Base-by-base conservation (phyloP, 35 echinoderm and acorn worm species). In the Lytechinus pictus region DNA sequence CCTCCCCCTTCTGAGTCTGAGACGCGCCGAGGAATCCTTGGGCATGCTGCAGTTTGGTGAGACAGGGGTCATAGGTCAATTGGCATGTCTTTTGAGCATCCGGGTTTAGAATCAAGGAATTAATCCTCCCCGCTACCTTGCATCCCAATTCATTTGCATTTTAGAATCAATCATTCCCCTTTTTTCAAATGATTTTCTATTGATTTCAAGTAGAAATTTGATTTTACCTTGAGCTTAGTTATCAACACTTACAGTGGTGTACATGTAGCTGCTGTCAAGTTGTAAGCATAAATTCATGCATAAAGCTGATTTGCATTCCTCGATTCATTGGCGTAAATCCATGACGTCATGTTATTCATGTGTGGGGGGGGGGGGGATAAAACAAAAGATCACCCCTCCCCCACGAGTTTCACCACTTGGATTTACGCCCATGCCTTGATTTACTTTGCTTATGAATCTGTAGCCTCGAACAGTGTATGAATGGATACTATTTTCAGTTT, bases 11-110 rank as follows among this genome's bases (percentile, higher is more conserved):
- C 92, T 93, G 92, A 57, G 92, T 10, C 55, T 93, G 12, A 54
- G 92, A 27, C 52, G 92, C n/a, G 92, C 92, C 8, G 92, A 93
- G 92, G 92, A 93, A 16, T 55, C 52, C 12, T 54, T 93, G 52
- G 52, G 92, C 54, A 55, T 93, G 92, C 92, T 57, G 92, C 92
- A 93, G n/a, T 93, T 93, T 93, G 92, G 92, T 93, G 92, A 93
- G 92, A 53, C 21, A 54, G 88, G 88, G 86, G 86, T 92, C 53
- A 92, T 53, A 54, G 91, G 92, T 93, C 92, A 57, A 79, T 24
- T 28, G 92, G 92, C 92, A 93, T 93, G 92, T 54, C 92, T 93
- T 44, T 44, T 11, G 52, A 55, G 92, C 92, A 44, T 93, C 27
- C 57, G 14, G 54, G n/a, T 79, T n/a, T 5, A 24, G n/a, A 71